Conservation (phyloP, 1,140 invertebrate species). For the Nephila pilipes region DNA sequence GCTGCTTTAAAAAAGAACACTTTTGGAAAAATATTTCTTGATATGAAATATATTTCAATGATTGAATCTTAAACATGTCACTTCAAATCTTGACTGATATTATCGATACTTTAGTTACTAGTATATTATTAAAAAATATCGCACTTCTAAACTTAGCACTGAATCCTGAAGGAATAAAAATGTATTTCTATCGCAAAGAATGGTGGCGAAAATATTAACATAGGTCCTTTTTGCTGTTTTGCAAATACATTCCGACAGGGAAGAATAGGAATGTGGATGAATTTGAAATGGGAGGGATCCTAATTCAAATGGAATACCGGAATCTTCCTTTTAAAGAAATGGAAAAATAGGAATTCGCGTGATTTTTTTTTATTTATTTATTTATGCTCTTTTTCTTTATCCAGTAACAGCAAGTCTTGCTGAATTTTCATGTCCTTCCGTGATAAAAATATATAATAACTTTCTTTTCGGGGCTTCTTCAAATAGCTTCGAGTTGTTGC, state of each 20-base stretch:
- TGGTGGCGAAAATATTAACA: not conserved
- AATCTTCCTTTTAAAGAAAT: not conserved
- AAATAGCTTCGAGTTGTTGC: not conserved
- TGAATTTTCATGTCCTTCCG: constrained; percentile 13
- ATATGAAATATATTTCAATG: too few relatives aligned
- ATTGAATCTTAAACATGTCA: too few relatives aligned
- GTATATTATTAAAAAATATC: too few relatives aligned
- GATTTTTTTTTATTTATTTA: not conserved
- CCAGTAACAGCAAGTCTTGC: not conserved
- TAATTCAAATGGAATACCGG: not conserved
- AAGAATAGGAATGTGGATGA: not conserved
- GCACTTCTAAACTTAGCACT: too few relatives aligned
- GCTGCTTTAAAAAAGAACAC: too few relatives aligned
- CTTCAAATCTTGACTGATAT: too few relatives aligned
- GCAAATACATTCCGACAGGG: not conserved
- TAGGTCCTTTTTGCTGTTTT: not conserved
- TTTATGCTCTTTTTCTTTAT: not conserved
- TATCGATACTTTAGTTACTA: too few relatives aligned
- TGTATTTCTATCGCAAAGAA: not conserved
- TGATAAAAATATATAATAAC: constrained; percentile 33
- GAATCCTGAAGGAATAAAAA: too few relatives aligned
- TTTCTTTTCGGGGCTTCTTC: not conserved
- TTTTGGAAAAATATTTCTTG: too few relatives aligned
- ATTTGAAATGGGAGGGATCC: constrained; percentile 11
- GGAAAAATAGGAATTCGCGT: not conserved